These are phyloP conservation scores for Empis stercorea DNA, from an alignment of 2,888 invertebrate species.

Conservation along the genomic window DNA sequence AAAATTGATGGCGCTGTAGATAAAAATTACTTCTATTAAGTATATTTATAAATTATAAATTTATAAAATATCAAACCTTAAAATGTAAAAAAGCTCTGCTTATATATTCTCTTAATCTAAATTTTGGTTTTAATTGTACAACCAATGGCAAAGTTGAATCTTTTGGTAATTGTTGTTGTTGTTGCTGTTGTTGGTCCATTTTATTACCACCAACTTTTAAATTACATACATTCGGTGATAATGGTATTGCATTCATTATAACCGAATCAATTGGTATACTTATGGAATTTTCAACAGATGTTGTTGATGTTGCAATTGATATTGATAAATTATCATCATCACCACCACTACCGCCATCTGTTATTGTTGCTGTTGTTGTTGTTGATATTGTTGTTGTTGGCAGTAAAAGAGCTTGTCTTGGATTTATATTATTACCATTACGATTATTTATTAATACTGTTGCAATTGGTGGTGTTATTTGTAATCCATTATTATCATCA, in stretches of 20 bases:
- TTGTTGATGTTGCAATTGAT: conserved; percentile 31
- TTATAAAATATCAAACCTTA: conserved; percentile 21
- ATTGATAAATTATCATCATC: conserved; percentile 21
- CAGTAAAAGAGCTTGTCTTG: background rate
- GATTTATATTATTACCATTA: too few relatives aligned
- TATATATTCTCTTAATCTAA: conserved; percentile 23
- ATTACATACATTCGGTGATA: conserved; percentile 2
- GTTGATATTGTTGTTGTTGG: conserved; percentile 8
- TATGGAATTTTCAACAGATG: conserved; percentile 26
- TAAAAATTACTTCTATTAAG: too few relatives aligned
- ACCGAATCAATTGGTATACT: background rate
- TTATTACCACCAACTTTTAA: conserved; percentile 1
- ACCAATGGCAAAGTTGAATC: conserved; percentile 15
- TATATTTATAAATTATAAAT: background rate
- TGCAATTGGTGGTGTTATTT: background rate
- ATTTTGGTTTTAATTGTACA: conserved; percentile 22
- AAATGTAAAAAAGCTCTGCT: conserved; percentile 22
- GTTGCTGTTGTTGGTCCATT: conserved; percentile 11
- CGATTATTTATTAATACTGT: background rate
- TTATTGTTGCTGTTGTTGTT: conserved; percentile 8
- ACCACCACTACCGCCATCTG: background rate
- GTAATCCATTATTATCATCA: conserved; percentile 8
- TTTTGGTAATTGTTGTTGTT: conserved; percentile 12
- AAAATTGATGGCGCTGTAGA: too few relatives aligned
- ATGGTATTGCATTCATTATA: conserved; percentile 1